phyloP scores from a whole-genome alignment of 2,797 vertebrate species.

The Tangara arthus region DNA sequence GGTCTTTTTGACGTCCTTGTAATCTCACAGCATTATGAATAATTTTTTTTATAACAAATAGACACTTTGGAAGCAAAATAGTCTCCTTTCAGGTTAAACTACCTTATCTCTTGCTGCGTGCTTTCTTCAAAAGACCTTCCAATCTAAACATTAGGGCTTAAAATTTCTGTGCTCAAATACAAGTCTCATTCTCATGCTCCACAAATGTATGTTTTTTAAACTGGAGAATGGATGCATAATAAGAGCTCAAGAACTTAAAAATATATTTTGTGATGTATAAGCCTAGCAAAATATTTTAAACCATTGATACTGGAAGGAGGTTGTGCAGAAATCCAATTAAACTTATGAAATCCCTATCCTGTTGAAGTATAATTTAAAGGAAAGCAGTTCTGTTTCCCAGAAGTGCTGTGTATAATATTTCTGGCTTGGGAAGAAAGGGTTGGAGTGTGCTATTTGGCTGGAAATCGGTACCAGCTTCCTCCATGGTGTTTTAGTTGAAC shows the following conservation, averaged over 20 bases:
- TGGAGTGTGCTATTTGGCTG: constrained; percentile 73
- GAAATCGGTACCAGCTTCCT: constrained; percentile 80
- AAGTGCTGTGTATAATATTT: constrained; percentile 80
- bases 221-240: constrained; percentile 59
- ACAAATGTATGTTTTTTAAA: constrained; percentile 14
- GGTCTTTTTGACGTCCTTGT: neutral
- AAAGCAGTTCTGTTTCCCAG: constrained; percentile 82
- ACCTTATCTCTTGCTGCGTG: constrained; percentile 49
- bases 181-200: constrained; percentile 44
- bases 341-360: constrained; percentile 75
- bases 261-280: constrained; percentile 46
- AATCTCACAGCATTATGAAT: neutral
- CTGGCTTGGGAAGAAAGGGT: constrained; percentile 79
- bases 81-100: constrained; percentile 5
- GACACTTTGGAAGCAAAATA: neutral
- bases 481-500: constrained; percentile 78
- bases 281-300: constrained; percentile 78
- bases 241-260: constrained; percentile 69
- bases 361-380: constrained; percentile 81
- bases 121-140: constrained; percentile 41
- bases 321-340: constrained; percentile 80
- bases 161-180: constrained; percentile 29
- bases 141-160: constrained; percentile 52
- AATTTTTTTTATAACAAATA: neutral
- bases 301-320: constrained; percentile 73